Evolutionary conservation across 2,113 vertebrate species (phyloP).

Genomic region (Miniopterus natalensis): DNA sequence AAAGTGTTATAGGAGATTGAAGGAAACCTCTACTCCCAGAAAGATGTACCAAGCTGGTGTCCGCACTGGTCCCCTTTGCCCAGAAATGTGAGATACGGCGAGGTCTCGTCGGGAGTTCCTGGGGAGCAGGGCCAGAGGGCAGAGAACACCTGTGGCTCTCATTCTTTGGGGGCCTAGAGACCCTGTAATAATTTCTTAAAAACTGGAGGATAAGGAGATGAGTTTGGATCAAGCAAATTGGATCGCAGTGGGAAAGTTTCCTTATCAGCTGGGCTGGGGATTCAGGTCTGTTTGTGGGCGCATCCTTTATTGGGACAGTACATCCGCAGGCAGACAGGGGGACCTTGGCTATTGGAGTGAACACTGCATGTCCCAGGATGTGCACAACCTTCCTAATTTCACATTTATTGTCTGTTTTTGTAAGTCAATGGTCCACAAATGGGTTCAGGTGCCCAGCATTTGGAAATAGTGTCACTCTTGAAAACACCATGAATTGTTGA

Average conservation of each 20-base stretch:
- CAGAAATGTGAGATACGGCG: rapidly evolving
- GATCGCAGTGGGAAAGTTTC: not conserved
- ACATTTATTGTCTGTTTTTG: not conserved
- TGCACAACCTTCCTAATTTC: not conserved
- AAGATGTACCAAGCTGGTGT: not conserved
- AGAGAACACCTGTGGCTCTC: not conserved
- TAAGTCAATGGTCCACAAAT: not conserved
- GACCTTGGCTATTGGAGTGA: not conserved
- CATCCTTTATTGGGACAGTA: not conserved
- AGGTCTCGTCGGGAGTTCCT: not conserved
- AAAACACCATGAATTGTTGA: not conserved
- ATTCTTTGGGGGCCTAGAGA: not conserved
- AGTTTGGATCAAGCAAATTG: not conserved
- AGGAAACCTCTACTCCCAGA: constrained; percentile 46
- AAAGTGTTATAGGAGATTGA: not conserved
- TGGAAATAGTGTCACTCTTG: not conserved
- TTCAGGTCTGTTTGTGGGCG: not conserved
- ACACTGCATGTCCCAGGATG: not conserved
- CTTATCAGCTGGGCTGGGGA: not conserved
- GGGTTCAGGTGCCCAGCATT: constrained; percentile 1
- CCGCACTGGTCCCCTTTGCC: not conserved
- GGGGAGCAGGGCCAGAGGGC: not conserved
- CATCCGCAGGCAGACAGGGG: not conserved
- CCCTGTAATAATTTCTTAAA: not conserved
- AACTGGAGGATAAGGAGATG: not conserved